Evolutionary conservation across 2,797 vertebrate genomes (phyloP), one percentile per base, ranked within the genome.

Genomic region (Distichodus sexfasciatus): DNA sequence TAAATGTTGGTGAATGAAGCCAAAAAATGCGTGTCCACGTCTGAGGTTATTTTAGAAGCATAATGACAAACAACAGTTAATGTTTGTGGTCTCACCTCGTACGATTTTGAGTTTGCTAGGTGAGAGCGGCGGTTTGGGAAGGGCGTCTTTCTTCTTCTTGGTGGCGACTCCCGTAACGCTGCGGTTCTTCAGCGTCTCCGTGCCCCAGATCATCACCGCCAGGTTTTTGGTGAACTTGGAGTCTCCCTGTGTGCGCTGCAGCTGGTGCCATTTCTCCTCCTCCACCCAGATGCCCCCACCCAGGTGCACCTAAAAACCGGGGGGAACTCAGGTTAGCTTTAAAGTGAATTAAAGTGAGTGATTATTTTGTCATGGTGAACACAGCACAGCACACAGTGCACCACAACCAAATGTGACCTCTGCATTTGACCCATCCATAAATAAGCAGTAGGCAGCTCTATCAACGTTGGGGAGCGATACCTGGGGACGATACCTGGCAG

Each of bases 201-300:
- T 98, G 84, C 97, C 97, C 97, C 97, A 99, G 86, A 99, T 99
- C 96, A 98, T 98, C 69, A 99, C 97, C 47, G 97, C 97, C 85
- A 99, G 90, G 88, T 99, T 99, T 93, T 99, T 99, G 78, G 97
- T 98, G 91, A 98, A 99, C 88, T 99, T 99, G 79, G 97, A 99
- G 87, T 99, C 97, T 87, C 97, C 97, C 91, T 99, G 97, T 83
- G 97, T 98, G 66, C 96, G 93, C 88, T 99, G 97, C 67, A 99
- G 91, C 88, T 99, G 97, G 85, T 99, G 95, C 97, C 97, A 99
- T 87, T 96, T 98, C 87, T 98, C 95, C 79, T 98, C 97, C 81
- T 98, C 96, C 87, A 99, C 96, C 96, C 97, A 99, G 84, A 98
- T 98, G 61, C 96, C 96, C 67, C 96, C 96, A 75, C 97, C 97